Evolutionary conservation across 2,113 vertebrate genomes (phyloP).

Genomic region (Picathartes gymnocephalus): DNA sequence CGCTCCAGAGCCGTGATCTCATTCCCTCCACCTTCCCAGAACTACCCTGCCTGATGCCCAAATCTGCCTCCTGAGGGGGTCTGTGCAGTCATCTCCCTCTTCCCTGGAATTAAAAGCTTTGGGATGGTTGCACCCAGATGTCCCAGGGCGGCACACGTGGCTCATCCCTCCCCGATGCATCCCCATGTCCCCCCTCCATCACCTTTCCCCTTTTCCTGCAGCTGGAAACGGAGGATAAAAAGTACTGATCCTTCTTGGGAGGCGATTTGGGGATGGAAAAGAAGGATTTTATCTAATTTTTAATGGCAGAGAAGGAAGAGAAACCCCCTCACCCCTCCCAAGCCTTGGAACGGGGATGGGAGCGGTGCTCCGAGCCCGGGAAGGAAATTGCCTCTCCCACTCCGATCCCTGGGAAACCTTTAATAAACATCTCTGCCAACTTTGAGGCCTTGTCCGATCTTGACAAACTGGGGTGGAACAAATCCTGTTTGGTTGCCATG

Average conservation of each 20-base stretch:
- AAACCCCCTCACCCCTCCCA: neutral
- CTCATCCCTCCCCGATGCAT: rapidly evolving
- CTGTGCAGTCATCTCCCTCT: neutral
- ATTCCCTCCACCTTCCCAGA: neutral
- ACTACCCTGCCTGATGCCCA: neutral
- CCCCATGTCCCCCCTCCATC: neutral
- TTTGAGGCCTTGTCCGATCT: constrained; percentile 48
- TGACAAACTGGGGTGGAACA: constrained; percentile 61
- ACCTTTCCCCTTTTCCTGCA: neutral
- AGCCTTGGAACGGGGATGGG: neutral
- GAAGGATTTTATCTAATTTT: neutral
- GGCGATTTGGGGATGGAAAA: rapidly evolving
- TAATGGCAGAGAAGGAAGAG: neutral
- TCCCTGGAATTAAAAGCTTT: neutral
- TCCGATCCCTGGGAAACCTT: constrained; percentile 42
- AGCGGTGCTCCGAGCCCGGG: rapidly evolving
- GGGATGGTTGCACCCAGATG: neutral
- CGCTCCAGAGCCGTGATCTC: neutral
- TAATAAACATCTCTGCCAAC: constrained; percentile 7
- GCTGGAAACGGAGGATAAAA: neutral
- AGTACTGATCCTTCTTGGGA: rapidly evolving
- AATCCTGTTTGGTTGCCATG: constrained; percentile 62
- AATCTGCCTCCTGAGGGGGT: neutral
- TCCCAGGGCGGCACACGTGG: rapidly evolving
- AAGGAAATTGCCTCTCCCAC: constrained; percentile 28